Base-by-base conservation (phyloP, 1,140 invertebrate species). In the Ctenoplectra terminalis region DNA sequence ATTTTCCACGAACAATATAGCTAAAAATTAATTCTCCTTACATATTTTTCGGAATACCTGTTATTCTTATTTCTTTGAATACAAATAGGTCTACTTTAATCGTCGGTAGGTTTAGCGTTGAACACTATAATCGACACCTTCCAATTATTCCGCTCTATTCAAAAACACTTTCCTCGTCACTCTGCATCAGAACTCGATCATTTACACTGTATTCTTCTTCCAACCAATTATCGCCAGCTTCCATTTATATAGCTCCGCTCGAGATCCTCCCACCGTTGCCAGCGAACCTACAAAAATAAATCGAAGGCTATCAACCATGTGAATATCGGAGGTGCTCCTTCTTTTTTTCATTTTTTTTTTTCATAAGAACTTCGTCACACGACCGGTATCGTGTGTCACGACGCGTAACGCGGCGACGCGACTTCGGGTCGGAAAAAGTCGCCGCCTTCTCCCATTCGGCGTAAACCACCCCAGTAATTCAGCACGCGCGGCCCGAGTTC, bases 251-350 rank as follows among this genome's bases (percentile, higher is more conserved):
- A 40, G 13, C 26, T 2, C n/a, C 17, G 8, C 2, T 15, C 15
- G 17, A 15, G 23, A 5, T 13, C 60, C 7, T 17, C n/a, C 56
- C n/a, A 2, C 20, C 8, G n/a, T 20, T 1, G 23, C 13, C 29
- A 23, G 7, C 4, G 17, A 46, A 31, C 26, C 77, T 79, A 46
- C 7, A 73, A 79, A 72, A 63, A 79, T 17, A 40, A 73, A 40
- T 17, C 20, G 37, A 34, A 40, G 17, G 3, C 26, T 6, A 23
- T 79, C 69, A 79, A 23, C 77, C 26, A 72, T 52, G 77, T 79
- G 77, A 79, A 69, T 79, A 63, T 5, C 15, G 23, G 11, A 72
- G 43, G n/a, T 52, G 29, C 17, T 37, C 34, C 20, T 0, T 0
- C 8, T 26, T 7, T 58, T 31, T 34, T 7, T 7, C 34, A n/a